Evolutionary conservation across 1,140 invertebrate species (phyloP).

Genomic region (Drosophila yakuba): DNA sequence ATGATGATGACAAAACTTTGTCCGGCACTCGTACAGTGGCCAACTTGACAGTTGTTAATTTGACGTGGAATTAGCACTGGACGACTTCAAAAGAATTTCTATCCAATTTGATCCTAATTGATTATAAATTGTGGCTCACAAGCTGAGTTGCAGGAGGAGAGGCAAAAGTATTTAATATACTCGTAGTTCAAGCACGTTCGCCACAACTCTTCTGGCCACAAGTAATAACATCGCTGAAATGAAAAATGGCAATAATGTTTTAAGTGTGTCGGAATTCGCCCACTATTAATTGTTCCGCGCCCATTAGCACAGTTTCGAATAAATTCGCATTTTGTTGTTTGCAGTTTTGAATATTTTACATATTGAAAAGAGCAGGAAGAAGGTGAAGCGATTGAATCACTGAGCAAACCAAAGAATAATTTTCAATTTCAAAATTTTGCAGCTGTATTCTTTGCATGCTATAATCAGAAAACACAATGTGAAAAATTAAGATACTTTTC

Average conservation of each 20-base stretch:
- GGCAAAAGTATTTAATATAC: slow-evolving; percentile 14
- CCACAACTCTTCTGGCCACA: slow-evolving; percentile 25
- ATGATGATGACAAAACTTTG: slow-evolving; percentile 20
- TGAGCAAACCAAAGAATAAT: slow-evolving; percentile 5
- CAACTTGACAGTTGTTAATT: slow-evolving; percentile 72
- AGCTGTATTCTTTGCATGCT: no score
- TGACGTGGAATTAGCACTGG: slow-evolving; percentile 61
- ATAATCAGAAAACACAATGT: no score
- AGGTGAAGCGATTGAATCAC: slow-evolving; percentile 16
- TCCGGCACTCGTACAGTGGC: slow-evolving; percentile 2
- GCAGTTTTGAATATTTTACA: slow-evolving; percentile 10
- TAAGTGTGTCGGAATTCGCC: slow-evolving; percentile 24
- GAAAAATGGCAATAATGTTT: slow-evolving; percentile 35
- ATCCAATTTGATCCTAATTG: slow-evolving; percentile 66
- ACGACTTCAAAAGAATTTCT: slow-evolving; percentile 65
- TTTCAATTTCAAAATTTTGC: background rate
- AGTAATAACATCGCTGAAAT: slow-evolving; percentile 40
- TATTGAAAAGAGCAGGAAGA: background rate
- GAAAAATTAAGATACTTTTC: no score
- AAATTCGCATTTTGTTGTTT: slow-evolving; percentile 11
- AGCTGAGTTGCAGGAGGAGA: slow-evolving; percentile 1
- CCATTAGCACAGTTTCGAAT: slow-evolving; percentile 34
- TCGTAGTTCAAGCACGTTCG: slow-evolving; percentile 35
- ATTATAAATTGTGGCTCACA: slow-evolving; percentile 63
- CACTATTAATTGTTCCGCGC: slow-evolving; percentile 47